Base-by-base conservation (phyloP, 2,797 vertebrate species). In the Halcyon chelicuti region DNA sequence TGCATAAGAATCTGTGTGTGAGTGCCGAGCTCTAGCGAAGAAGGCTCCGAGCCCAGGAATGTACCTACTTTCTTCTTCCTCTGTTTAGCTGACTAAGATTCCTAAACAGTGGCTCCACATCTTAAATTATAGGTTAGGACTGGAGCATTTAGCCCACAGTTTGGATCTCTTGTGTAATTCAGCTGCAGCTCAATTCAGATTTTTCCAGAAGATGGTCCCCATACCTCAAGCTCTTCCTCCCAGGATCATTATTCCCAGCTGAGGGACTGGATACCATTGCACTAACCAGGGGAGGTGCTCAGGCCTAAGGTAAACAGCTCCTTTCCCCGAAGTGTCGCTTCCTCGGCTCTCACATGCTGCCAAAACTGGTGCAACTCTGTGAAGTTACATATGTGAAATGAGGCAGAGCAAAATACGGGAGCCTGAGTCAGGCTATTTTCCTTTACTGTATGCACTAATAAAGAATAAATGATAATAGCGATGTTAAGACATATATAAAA, bases 11-110 rank as follows among this genome's bases (percentile, higher is more conserved):
- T 94, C 72, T 74, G 65, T 74, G 68, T 92, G 63, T 25, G 65
- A 94, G 71, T 75, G 88, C 86, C 1, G 80, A 96, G 94, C 65
- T 77, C 84, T 94, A 77, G 85, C 49, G 2, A 95, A 81, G 49
- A 81, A 94, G 90, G 86, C 86, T 84, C 72, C 21, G 75, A 95
- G 94, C 90, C 81, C 86, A 94, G 93, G 93, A 94, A 94, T 93
- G 83, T 92, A 93, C 92, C 95, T 95, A 96, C 81, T 94, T 97
- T 96, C 90, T 93, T 61, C 67, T 95, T 96, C 93, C 94, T 95
- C 93, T 91, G 78, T 93, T 96, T 96, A 96, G 96, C 95, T 94
- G 93, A 96, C 91, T 95, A 94, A 96, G 88, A 96, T 96, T 97
- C 86, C 90, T 91, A 93, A 96, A 95, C 92, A 95, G 92, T 2